phyloP scores from a whole-genome alignment of 1,140 invertebrate genomes.

The Diprion similis region DNA sequence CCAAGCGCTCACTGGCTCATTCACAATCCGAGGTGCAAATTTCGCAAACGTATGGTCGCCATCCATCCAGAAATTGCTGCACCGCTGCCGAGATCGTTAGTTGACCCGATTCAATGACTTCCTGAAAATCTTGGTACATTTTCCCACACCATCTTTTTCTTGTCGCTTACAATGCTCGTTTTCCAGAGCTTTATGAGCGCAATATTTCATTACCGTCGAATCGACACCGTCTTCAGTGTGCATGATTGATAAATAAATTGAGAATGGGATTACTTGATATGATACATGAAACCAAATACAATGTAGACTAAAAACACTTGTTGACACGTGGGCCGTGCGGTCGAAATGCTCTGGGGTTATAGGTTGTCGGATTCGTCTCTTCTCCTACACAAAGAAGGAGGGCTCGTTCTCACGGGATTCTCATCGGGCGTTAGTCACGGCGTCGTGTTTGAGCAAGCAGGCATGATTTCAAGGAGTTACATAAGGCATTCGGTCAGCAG shows the following conservation, averaged over 20 bases:
- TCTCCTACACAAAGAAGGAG: neutral
- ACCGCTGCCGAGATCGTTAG: neutral
- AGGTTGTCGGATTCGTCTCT: neutral
- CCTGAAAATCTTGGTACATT: neutral
- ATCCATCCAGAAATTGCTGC: constrained; percentile 1
- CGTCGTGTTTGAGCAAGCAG: constrained; percentile 37
- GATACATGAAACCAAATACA: too few relatives aligned
- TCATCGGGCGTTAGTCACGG: constrained; percentile 12
- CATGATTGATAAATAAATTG: too few relatives aligned
- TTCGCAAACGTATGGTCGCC: constrained; percentile 32
- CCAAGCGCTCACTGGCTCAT: constrained; percentile 17
- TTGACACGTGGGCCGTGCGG: too few relatives aligned
- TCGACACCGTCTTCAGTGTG: too few relatives aligned
- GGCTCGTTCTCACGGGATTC: neutral
- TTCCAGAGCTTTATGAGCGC: too few relatives aligned
- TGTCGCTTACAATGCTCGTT: too few relatives aligned
- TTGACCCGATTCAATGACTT: neutral
- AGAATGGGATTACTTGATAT: too few relatives aligned
- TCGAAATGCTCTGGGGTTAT: too few relatives aligned
- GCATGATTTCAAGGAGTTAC: constrained; percentile 43
- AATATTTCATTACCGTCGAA: too few relatives aligned
- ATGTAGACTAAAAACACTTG: too few relatives aligned
- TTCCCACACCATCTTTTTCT: neutral
- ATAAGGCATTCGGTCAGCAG: constrained; percentile 39
- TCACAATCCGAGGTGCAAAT: constrained; percentile 26